Evolutionary conservation across 2,797 vertebrate species (phyloP).

Genomic region (Malurus splendens): DNA sequence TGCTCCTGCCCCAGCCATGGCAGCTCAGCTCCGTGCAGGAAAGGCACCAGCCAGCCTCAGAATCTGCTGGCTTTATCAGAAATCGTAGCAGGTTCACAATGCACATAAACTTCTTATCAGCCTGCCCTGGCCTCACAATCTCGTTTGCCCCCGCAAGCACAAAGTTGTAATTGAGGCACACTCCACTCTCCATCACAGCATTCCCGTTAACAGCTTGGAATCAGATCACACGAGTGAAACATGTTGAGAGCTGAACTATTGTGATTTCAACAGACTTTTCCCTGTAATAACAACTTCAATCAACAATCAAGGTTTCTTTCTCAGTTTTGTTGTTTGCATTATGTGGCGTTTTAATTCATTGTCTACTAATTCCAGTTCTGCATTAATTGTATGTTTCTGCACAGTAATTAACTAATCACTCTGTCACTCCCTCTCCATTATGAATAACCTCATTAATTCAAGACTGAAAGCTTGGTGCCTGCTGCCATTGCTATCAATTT

Average conservation of each 20-base stretch:
- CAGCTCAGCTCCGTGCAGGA: too few relatives aligned
- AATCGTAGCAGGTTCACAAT: not conserved
- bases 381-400: constrained; percentile 65
- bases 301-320: constrained; percentile 51
- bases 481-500: constrained; percentile 27
- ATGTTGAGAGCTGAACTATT: not conserved
- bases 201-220: not conserved
- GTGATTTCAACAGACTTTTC: constrained; percentile 16
- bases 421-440: constrained; percentile 62
- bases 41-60: not conserved
- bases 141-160: accelerated
- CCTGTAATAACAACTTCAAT: not conserved
- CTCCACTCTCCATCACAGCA: not conserved
- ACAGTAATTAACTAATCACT: constrained; percentile 72
- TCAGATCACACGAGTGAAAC: not conserved
- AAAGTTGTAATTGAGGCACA: not conserved
- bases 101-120: not conserved
- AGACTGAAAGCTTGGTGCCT: constrained; percentile 37
- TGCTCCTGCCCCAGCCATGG: not conserved
- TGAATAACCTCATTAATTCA: constrained; percentile 68
- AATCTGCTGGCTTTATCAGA: accelerated
- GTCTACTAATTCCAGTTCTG: constrained; percentile 62
- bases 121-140: not conserved
- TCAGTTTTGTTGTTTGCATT: constrained; percentile 44
- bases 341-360: constrained; percentile 61